Base-by-base conservation (phyloP, 2,888 invertebrate species). In the Pristionchus entomophagus region DNA sequence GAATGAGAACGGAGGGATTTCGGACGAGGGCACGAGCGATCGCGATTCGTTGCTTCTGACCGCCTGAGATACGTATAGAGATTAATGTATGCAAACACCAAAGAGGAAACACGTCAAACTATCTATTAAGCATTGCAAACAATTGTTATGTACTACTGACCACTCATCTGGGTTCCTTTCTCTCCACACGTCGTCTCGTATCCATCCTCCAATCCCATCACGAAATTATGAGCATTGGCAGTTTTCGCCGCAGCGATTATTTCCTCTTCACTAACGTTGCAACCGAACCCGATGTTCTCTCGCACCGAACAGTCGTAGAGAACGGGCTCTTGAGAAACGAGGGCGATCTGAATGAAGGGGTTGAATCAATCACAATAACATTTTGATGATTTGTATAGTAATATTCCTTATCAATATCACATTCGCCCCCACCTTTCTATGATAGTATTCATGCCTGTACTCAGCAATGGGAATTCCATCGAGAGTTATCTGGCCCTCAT, bases 391-490 rank as follows among this genome's bases (percentile, higher is more conserved):
- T 10, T 45, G 45, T 10, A 45, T 45, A 45, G 45, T 10, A 45
- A 45, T 45, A 45, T 45, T 45, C 14, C 14, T 45, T 45, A 14
- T 10, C 6, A 10, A 45, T 45, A 14, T 45, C 19, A 14, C 5
- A n/a, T 14, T 56, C 14, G 19, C 8, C 19, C 26, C 22, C 14
- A 94, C 94, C 91, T 93, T 92, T 86, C 87, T 89, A 89, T 94
- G 94, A 35, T 94, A 91, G 88, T 91, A 93, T 49, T 91, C 89
- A 87, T 94, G 94, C 51, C 94, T 92, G 88, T 93, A 94, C 8
- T 92, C 86, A 1, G 90, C 85, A 29, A 92, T 88, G 3, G 93
- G 91, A 10, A 90, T 86, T 29, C 92, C 92, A 87, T 94, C 94
- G n/a, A 94, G 87, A 2, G 93, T 84, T 0, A 94, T 91, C n/a